Conservation (phyloP, 35 echinoderm and acorn worm genomes). For the Acanthaster planci region DNA sequence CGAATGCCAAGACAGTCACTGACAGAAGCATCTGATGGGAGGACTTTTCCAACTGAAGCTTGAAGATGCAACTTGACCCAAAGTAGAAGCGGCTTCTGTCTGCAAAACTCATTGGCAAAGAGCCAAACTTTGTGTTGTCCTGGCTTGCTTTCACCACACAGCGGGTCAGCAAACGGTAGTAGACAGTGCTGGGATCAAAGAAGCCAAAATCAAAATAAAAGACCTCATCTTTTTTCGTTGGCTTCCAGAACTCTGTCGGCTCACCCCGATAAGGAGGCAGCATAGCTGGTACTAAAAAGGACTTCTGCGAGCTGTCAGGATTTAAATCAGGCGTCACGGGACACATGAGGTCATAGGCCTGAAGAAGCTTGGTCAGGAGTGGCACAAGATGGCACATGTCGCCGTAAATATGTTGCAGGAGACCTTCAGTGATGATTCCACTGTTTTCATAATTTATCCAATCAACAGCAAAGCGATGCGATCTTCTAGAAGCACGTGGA, state of each 20-base stretch:
- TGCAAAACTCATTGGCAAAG: not conserved
- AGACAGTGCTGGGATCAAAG: conserved; percentile 12
- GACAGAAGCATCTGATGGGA: not conserved
- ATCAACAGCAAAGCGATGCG: not conserved
- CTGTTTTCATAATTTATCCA: conserved; percentile 22
- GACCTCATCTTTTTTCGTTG: not conserved
- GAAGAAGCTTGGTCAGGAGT: not conserved
- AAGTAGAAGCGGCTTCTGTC: not conserved
- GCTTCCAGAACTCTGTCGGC: not conserved
- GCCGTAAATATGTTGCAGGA: conserved; percentile 26
- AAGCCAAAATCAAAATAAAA: conserved; percentile 48
- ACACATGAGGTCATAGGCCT: not conserved
- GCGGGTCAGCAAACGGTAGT: conserved; percentile 28
- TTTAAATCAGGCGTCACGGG: not conserved
- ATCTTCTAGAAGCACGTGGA: not conserved
- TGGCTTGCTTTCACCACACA: not conserved
- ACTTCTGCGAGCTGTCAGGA: not conserved
- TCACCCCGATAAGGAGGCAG: not conserved
- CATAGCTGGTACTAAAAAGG: conserved; percentile 13
- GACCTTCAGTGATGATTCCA: conserved; percentile 10
- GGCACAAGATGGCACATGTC: not conserved
- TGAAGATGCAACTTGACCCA: not conserved
- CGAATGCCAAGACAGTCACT: conserved; percentile 8
- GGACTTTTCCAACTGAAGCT: conserved; percentile 16
- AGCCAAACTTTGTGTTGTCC: not conserved